Percentiles rank a stretch among this genome's conserved stretches.
phyloP scores from a whole-genome alignment of 2,888 invertebrate species.

The Orthosia cruda region DNA sequence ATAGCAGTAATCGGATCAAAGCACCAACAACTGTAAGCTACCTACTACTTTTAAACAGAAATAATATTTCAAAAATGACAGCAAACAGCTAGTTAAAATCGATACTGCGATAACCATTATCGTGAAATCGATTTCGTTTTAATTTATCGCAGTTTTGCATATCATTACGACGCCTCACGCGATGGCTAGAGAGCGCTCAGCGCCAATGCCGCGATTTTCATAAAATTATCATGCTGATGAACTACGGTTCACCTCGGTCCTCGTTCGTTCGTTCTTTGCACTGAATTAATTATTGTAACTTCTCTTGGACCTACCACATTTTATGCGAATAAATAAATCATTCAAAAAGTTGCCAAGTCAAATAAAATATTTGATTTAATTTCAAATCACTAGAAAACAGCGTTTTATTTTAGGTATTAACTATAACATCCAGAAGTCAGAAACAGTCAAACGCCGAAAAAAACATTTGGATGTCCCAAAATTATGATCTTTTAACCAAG shows the following conservation, averaged over 20 bases:
- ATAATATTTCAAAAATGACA: background rate
- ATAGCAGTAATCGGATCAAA: too few relatives aligned
- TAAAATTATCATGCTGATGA: slow-evolving; percentile 1
- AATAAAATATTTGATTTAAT: too few relatives aligned
- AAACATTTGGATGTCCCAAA: background rate
- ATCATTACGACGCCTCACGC: slow-evolving; percentile 51
- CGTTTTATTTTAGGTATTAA: background rate
- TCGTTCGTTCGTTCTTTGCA: too few relatives aligned
- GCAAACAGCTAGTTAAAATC: slow-evolving; percentile 20
- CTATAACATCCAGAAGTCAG: background rate
- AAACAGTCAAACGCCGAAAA: background rate
- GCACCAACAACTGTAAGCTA: too few relatives aligned
- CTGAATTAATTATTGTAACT: too few relatives aligned
- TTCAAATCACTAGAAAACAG: background rate
- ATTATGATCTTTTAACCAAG: background rate
- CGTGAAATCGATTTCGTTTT: slow-evolving; percentile 25
- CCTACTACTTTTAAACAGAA: too few relatives aligned
- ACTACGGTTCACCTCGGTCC: background rate
- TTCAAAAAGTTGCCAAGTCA: too few relatives aligned
- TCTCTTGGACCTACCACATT: too few relatives aligned
- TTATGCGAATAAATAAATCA: too few relatives aligned
- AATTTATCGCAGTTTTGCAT: slow-evolving; percentile 39
- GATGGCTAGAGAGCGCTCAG: slow-evolving; percentile 24
- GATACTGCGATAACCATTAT: slow-evolving; percentile 23
- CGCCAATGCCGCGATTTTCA: slow-evolving; percentile 8